Conservation (phyloP, 1,140 invertebrate genomes). For the Drosophila aff. region DNA sequence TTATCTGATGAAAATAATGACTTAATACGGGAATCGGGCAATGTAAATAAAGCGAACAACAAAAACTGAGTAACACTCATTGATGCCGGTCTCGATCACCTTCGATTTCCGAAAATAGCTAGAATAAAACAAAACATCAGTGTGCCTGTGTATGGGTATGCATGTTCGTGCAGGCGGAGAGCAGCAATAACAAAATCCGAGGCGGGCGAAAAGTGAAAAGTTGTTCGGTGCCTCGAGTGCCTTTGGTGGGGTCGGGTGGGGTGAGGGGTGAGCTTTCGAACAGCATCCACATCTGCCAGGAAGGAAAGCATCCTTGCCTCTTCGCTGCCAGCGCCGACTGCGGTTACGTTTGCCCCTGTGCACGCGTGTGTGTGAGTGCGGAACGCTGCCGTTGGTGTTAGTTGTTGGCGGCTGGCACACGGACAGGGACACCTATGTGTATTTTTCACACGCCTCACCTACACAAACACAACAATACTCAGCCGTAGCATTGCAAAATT, state of each 20-base stretch:
- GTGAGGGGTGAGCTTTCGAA: conserved; percentile 45
- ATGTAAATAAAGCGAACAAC: conserved; percentile 29
- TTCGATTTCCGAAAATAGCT: conserved; percentile 46
- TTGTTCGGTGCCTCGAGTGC: conserved; percentile 41
- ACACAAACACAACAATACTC: conserved; percentile 35
- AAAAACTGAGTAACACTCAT: conserved; percentile 28
- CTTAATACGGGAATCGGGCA: conserved; percentile 28
- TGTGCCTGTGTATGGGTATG: conserved; percentile 16
- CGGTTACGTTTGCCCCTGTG: conserved; percentile 70
- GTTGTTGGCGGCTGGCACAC: conserved; percentile 63
- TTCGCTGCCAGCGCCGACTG: conserved; percentile 60
- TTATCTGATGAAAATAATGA: conserved; percentile 30
- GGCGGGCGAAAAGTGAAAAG: conserved; percentile 51
- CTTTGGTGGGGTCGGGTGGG: conserved; percentile 13
- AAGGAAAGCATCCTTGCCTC: conserved; percentile 67
- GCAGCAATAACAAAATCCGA: conserved; percentile 43
- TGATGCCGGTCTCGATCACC: conserved; percentile 49
- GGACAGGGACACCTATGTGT: conserved; percentile 55
- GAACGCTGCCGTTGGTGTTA: conserved; percentile 27
- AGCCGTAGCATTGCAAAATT: conserved; percentile 57
- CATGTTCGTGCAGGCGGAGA: conserved; percentile 23
- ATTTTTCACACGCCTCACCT: conserved; percentile 64
- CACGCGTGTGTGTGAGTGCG: conserved; percentile 4
- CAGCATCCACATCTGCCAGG: conserved; percentile 76
- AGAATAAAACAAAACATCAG: conserved; percentile 39